Evolutionary conservation across 2,888 invertebrate genomes (phyloP).

Genomic region (Tachina lurida): DNA sequence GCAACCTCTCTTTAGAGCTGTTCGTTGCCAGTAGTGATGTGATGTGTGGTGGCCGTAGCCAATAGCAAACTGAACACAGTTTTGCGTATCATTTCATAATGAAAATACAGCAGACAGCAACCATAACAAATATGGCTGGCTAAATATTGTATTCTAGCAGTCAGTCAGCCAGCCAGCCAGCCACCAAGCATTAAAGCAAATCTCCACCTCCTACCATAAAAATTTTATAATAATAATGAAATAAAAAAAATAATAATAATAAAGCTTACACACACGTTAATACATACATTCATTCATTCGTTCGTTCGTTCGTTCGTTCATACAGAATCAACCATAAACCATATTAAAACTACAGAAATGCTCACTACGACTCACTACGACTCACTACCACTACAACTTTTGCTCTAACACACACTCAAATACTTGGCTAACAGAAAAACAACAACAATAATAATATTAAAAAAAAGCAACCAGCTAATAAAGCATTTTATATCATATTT

Average conservation of each 20-base stretch:
- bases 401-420: constrained; percentile 20
- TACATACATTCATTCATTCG: not conserved
- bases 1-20: constrained; percentile 28
- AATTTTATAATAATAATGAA: constrained; percentile 49
- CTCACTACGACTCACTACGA: not conserved
- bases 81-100: constrained; percentile 57
- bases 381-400: constrained; percentile 26
- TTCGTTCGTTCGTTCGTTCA: not conserved
- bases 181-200: constrained; percentile 54
- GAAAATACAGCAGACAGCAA: constrained; percentile 32
- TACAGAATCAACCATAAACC: constrained; percentile 43
- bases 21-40: constrained; percentile 5
- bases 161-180: constrained; percentile 47
- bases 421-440: not conserved
- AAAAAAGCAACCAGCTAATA: constrained; percentile 61
- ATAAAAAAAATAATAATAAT: constrained; percentile 16
- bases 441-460: not conserved
- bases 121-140: constrained; percentile 71
- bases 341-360: constrained; percentile 33
- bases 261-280: constrained; percentile 3
- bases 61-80: constrained; percentile 58
- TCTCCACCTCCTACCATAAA: constrained; percentile 70
- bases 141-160: constrained; percentile 59
- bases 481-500: constrained; percentile 70
- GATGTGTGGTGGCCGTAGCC: constrained; percentile 49